Evolutionary conservation across 2,797 vertebrate species (phyloP).

Genomic region (Brachymystax lenok): DNA sequence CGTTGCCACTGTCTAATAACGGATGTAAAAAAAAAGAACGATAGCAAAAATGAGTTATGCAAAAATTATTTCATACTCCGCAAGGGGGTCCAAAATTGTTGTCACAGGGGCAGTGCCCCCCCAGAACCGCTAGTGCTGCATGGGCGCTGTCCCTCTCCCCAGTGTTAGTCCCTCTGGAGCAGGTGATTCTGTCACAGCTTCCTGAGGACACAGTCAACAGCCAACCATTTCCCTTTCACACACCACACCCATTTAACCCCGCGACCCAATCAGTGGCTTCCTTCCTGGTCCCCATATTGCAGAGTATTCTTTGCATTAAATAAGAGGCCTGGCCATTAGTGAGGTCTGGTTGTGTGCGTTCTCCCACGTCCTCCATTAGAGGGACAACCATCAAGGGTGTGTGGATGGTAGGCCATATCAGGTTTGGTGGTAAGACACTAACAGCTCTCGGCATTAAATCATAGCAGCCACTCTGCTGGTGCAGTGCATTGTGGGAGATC

Average conservation of each 20-base stretch:
- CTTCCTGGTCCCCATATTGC: conserved; percentile 31
- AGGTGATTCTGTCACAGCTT: conserved; percentile 54
- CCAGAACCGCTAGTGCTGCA: no score
- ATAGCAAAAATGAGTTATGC: no score
- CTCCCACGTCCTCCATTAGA: conserved; percentile 68
- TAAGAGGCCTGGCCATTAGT: conserved; percentile 59
- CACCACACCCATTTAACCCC: conserved; percentile 41
- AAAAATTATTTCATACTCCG: no score
- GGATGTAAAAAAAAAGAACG: no score
- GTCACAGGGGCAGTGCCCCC: no score
- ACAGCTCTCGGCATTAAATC: conserved; percentile 62
- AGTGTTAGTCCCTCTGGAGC: conserved; percentile 30
- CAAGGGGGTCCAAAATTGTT: no score
- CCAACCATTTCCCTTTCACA: conserved; percentile 32
- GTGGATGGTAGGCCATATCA: neutral
- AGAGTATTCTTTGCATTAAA: conserved; percentile 61
- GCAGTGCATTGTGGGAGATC: conserved; percentile 41
- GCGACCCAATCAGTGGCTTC: conserved; percentile 17
- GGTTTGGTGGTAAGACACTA: conserved; percentile 35
- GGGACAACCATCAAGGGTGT: conserved; percentile 32
- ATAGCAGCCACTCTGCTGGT: conserved; percentile 43
- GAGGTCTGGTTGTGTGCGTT: conserved; percentile 50
- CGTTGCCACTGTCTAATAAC: no score
- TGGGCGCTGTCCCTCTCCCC: neutral
- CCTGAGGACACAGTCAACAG: conserved; percentile 44